These are phyloP conservation scores for Poecilia gillii DNA, from an alignment of 2,797 vertebrate species.

Conservation along the genomic window DNA sequence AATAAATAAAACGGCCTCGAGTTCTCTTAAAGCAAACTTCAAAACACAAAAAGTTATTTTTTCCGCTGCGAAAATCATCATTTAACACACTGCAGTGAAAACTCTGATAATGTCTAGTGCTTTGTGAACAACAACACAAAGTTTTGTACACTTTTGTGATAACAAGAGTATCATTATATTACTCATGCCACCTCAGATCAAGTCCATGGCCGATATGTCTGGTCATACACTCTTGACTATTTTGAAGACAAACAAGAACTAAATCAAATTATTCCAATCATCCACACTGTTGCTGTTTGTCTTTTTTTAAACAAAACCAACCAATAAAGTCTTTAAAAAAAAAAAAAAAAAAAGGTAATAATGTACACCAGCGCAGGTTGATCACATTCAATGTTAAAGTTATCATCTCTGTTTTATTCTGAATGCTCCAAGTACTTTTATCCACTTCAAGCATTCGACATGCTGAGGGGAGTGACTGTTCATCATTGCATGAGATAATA, in stretches of 20 bases:
- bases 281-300: background rate
- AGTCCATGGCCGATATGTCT: background rate
- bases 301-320: background rate
- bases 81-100: background rate
- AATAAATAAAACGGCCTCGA: background rate
- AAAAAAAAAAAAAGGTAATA: too few relatives aligned
- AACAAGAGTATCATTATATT: background rate
- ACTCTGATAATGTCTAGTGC: background rate
- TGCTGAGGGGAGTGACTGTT: background rate
- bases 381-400: background rate
- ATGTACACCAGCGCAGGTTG: background rate
- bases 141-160: background rate
- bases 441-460: background rate
- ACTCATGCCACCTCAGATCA: background rate
- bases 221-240: background rate
- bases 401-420: background rate
- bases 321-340: background rate
- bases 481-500: background rate
- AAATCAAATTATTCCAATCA: background rate
- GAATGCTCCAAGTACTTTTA: background rate
- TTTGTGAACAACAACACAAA: background rate
- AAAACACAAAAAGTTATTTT: constrained; percentile 2
- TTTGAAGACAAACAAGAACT: background rate
- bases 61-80: constrained; percentile 5
- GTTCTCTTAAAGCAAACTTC: background rate